These are phyloP conservation scores for Thalassarche chlororhynchos DNA, from an alignment of 2,113 vertebrate species.

Conservation along the genomic window DNA sequence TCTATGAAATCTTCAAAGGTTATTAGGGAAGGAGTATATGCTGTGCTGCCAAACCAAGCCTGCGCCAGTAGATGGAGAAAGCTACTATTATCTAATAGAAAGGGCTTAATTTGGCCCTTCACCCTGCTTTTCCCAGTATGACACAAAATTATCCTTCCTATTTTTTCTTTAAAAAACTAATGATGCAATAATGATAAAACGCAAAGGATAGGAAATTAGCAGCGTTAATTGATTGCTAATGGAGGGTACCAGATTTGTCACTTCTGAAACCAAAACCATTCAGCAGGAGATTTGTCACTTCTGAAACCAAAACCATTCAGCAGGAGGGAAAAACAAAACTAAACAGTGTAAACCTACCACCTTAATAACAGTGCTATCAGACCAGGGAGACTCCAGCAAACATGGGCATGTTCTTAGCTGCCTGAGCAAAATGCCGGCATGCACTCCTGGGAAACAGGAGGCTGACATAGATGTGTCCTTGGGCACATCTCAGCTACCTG, in stretches of 20 bases:
- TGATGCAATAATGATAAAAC: not conserved
- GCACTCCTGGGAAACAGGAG: not conserved
- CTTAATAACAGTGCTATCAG: not conserved
- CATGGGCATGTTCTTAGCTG: not conserved
- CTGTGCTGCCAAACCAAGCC: not conserved
- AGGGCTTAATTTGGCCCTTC: not conserved
- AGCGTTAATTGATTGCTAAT: not conserved
- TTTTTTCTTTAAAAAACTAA: not conserved
- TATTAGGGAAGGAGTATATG: not conserved
- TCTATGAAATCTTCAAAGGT: not conserved
- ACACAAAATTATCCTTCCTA: not conserved
- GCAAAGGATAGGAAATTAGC: not conserved
- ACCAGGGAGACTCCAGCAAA: not conserved
- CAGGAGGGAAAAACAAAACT: not conserved
- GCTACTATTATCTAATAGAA: not conserved
- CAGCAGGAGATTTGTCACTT: not conserved
- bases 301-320: not conserved
- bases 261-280: not conserved
- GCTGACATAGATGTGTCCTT: not conserved
- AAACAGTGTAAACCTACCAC: not conserved
- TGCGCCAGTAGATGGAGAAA: not conserved
- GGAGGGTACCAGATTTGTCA: not conserved
- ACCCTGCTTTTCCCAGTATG: not conserved
- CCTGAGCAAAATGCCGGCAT: not conserved
- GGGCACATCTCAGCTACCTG: not conserved